Base-by-base conservation (phyloP, 2,113 vertebrate species). In the Mellivora capensis region DNA sequence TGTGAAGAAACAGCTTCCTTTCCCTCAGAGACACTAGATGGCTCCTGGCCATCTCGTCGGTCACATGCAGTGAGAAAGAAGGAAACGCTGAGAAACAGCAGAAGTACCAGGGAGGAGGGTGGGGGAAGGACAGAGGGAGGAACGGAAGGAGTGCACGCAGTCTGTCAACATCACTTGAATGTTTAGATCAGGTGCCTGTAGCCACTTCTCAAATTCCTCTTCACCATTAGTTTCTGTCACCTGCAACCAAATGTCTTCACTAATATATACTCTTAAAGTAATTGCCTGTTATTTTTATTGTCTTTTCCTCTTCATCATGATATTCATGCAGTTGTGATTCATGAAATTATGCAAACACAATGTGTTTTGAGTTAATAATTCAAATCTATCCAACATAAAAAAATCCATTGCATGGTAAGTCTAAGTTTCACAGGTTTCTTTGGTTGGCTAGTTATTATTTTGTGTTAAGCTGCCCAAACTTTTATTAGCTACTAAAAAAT, bases 281-380 rank as follows among this genome's bases (percentile, higher is more conserved):
- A 77, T 34, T 8, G 4, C 57, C 64, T 3, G 13, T 52, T 88
- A n/a, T 20, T 72, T 84, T 76, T 44, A 20, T 85, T 81, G 72
- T 72, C 59, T 77, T 82, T 81, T 76, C 47, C 14, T 85, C 49
- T 82, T 79, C 72, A 57, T 96, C 69, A 90, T 94, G 49, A 11
- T 62, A 54, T 11, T 71, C 23, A 7, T 13, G 9, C 20, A 82
- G 39, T 11, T 39, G 2, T 31, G 25, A 42, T 49, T 42, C 27
- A 57, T 79, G 52, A 57, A 34, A 21, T 47, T 76, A 39, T n/a
- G 14, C 10, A 57, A 62, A 13, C 11, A 44, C 20, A 11, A 0
- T 27, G 39, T 37, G 20, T 4, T 74, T 90, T 86, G 44, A 37
- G 2, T 64, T 87, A 37, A 23, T 44, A n/a, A 69, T n/a, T 31